A percentile compares a stretch with the other conserved stretches of the same genome.
These are phyloP conservation scores for Synchiropus splendidus DNA, from an alignment of 2,113 vertebrate species.

Conservation along the genomic window DNA sequence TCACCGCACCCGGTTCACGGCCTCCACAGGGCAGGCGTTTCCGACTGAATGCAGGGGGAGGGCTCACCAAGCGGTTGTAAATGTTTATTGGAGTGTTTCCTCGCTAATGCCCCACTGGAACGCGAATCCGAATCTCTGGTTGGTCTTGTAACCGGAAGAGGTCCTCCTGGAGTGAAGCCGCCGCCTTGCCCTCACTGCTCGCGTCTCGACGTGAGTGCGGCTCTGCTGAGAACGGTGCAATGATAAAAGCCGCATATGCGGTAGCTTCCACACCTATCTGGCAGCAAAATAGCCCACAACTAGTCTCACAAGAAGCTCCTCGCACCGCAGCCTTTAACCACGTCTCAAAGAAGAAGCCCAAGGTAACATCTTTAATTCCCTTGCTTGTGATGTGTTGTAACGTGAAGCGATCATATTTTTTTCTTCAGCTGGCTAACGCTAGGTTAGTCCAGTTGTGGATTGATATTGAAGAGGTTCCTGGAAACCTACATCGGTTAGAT, in stretches of 20 bases:
- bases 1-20: slow-evolving; percentile 16
- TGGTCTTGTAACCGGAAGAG: slow-evolving; percentile 50
- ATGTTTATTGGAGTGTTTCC: slow-evolving; percentile 35
- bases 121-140: slow-evolving; percentile 12
- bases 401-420: slow-evolving; percentile 56
- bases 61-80: slow-evolving; percentile 17
- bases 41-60: slow-evolving; percentile 41
- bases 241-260: slow-evolving; percentile 73
- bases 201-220: slow-evolving; percentile 58
- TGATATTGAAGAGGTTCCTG: no score
- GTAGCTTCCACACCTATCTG: slow-evolving; percentile 57
- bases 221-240: slow-evolving; percentile 55
- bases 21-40: slow-evolving; percentile 42
- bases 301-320: slow-evolving; percentile 25
- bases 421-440: slow-evolving; percentile 48
- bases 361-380: slow-evolving; percentile 58
- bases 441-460: slow-evolving; percentile 22
- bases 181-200: slow-evolving; percentile 48
- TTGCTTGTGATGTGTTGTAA: slow-evolving; percentile 26
- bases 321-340: slow-evolving; percentile 34
- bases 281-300: slow-evolving; percentile 37
- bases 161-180: slow-evolving; percentile 35
- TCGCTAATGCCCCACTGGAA: no score
- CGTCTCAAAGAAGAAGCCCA: slow-evolving; percentile 43
- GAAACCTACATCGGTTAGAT: no score